Conservation (phyloP, 2,888 invertebrate species). For the Melangyna quadrimaculata region DNA sequence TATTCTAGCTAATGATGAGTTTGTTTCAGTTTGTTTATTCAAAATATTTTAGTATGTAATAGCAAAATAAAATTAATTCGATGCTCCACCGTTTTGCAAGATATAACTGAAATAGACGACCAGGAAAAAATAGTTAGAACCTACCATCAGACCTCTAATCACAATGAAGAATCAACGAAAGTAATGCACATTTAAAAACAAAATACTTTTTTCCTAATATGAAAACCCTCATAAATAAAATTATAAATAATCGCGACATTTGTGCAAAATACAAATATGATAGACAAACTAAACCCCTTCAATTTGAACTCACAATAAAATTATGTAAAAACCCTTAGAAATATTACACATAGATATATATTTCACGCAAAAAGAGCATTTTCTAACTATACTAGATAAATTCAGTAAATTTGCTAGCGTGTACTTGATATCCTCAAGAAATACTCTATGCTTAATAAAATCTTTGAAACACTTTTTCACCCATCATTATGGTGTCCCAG, state of each 20-base stretch:
- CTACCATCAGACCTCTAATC: not conserved
- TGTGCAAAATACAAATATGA: no score
- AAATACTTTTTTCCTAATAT: not conserved
- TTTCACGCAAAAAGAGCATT: constrained; percentile 6
- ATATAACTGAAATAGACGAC: not conserved
- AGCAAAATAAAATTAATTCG: not conserved
- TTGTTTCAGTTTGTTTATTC: constrained; percentile 29
- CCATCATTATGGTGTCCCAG: not conserved
- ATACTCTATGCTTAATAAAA: not conserved
- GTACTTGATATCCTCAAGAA: not conserved
- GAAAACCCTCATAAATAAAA: not conserved
- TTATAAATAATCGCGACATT: not conserved
- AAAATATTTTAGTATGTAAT: constrained; percentile 5
- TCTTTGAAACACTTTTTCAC: not conserved
- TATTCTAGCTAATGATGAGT: constrained; percentile 15
- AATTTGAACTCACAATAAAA: not conserved
- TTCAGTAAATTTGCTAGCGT: constrained; percentile 19
- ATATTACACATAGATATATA: not conserved
- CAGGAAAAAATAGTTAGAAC: not conserved
- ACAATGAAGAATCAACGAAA: no score
- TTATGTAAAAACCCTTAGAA: not conserved
- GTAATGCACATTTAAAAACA: no score
- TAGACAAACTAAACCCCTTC: not conserved
- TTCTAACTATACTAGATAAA: constrained; percentile 2
- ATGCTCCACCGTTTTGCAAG: not conserved